Percentiles rank a stretch among this genome's conserved stretches.
phyloP scores from a whole-genome alignment of 2,113 vertebrate species.

The Regulus satrapa region DNA sequence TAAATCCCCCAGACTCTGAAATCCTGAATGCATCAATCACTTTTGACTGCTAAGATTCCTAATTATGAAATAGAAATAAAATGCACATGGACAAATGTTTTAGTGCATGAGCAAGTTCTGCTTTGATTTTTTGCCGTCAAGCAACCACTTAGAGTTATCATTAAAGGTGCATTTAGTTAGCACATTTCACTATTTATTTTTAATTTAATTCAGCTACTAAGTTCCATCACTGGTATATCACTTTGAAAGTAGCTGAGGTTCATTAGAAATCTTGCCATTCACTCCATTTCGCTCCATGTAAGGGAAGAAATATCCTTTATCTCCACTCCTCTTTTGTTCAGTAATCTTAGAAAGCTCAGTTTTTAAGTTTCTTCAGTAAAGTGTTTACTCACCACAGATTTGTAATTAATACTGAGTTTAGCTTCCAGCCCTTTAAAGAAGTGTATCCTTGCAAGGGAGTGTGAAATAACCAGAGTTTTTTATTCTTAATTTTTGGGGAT shows the following conservation, averaged over 20 bases:
- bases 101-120: not conserved
- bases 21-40: not conserved
- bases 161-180: not conserved
- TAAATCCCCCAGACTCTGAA: not conserved
- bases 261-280: not conserved
- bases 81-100: not conserved
- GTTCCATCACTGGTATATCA: not conserved
- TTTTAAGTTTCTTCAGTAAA: not conserved
- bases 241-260: not conserved
- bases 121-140: not conserved
- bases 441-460: not conserved
- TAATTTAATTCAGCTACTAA: not conserved
- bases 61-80: not conserved
- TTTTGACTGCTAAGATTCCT: not conserved
- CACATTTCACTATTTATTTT: not conserved
- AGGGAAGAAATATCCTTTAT: not conserved
- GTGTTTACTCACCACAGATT: not conserved
- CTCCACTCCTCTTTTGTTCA: not conserved
- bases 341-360: not conserved
- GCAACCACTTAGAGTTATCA: not conserved
- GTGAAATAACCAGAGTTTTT: not conserved
- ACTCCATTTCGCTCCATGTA: not conserved
- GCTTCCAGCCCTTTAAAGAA: not conserved
- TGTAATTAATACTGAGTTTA: not conserved
- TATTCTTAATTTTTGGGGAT: not conserved